These are phyloP conservation scores for Coregonus suidteri DNA, from an alignment of 2,797 vertebrate genomes.

Conservation along the genomic window DNA sequence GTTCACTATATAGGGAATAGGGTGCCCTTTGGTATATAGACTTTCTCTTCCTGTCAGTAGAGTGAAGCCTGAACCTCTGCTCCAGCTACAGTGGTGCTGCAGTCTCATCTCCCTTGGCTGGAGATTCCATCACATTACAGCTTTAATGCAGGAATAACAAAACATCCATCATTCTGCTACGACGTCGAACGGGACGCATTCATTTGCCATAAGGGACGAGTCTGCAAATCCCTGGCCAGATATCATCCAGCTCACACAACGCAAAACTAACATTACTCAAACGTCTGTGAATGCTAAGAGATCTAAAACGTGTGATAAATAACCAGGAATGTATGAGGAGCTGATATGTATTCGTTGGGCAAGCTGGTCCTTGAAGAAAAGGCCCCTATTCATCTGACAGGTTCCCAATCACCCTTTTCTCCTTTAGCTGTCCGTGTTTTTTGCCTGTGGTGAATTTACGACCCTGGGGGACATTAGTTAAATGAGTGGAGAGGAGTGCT, in stretches of 20 bases:
- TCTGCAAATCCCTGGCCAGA: slow-evolving; percentile 26
- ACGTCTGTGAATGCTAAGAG: slow-evolving; percentile 10
- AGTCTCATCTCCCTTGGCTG: slow-evolving; percentile 45
- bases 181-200: slow-evolving; percentile 38
- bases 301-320: slow-evolving; percentile 48
- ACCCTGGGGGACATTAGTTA: slow-evolving; percentile 56
- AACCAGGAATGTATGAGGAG: slow-evolving; percentile 43
- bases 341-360: slow-evolving; percentile 45
- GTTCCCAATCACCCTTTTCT: slow-evolving; percentile 55
- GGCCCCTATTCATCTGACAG: slow-evolving; percentile 49
- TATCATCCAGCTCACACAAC: slow-evolving; percentile 26
- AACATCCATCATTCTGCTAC: slow-evolving; percentile 66
- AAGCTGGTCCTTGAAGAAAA: slow-evolving; percentile 47
- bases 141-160: slow-evolving; percentile 75
- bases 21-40: neutral
- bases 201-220: slow-evolving; percentile 42
- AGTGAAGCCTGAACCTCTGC: neutral
- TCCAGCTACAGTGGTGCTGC: slow-evolving; percentile 29
- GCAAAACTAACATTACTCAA: slow-evolving; percentile 37
- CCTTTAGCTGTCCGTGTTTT: slow-evolving; percentile 55
- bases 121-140: slow-evolving; percentile 72
- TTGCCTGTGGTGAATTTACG: slow-evolving; percentile 59
- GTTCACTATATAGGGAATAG: neutral
- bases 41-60: neutral
- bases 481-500: slow-evolving; percentile 57